Base-by-base conservation (phyloP, 2,113 vertebrate genomes). In the Trogon melanurus region DNA sequence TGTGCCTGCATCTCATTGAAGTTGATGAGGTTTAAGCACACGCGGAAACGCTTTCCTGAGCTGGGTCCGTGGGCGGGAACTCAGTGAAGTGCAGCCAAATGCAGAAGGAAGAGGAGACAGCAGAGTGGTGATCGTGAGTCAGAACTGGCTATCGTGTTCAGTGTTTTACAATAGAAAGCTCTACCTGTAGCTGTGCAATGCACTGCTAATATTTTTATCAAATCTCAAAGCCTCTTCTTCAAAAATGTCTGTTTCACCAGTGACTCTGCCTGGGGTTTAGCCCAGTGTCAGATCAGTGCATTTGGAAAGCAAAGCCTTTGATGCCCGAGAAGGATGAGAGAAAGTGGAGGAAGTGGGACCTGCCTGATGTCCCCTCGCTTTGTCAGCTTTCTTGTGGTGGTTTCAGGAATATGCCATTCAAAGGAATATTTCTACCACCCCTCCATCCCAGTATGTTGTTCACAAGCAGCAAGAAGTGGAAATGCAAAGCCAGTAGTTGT, bases 121-220 rank as follows among this genome's bases (percentile, higher is more conserved):
- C 51, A 76, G 14, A 0, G 0, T 50, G 45, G 66, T 41, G 34
- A 30, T 34, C 5, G 1, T 0, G 1, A 79, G 27, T 62, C 9
- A 4, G 69, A 82, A 90, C 61, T 41, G 61, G 50, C 66, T 79
- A 2, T 23, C 3, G 1, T 5, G 1, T 62, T 90, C 50, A 8
- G 1, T 41, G 15, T 60, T 66, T 70, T 23, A 58, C 47, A 75
- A n/a, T 38, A 44, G 88, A 89, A 58, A 47, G 16, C 50, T 93
- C 58, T 83, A 30, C 45, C 22, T 79, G 10, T 38, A 65, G 19
- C 41, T 62, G 19, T 20, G 45, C 60, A 41, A 5, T 20, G n/a
- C 57, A 34, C 34, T 62, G 26, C 29, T 93, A 13, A 41, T 70
- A 58, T 66, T 90, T 80, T n/a, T 88, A 56, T n/a, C 36, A 54